Evolutionary conservation across 2,888 invertebrate species (phyloP), one percentile per base, ranked within the genome.

Genomic region (Spodoptera picta): DNA sequence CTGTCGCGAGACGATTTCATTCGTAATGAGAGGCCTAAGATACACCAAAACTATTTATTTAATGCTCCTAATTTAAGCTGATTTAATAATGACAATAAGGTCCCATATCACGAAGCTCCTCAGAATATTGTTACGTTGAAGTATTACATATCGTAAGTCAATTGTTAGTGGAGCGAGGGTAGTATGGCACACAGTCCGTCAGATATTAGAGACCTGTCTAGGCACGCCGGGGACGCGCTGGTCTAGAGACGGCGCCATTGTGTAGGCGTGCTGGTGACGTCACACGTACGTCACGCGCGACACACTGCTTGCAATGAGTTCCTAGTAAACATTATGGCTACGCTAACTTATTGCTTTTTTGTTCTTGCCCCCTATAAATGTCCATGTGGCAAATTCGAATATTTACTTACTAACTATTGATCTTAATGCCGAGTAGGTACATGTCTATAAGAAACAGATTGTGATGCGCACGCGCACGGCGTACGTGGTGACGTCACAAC

Each of bases 221-320:
- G 62, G 65, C 67, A 68, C 76, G 68, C 79, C 75, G 79, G 79
- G 77, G 58, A 54, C 60, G 77, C 79, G 73, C 63, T 47, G 73
- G 77, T 76, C 76, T 79, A 65, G 79, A 64, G 79, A 76, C 79
- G 64, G 44, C 64, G 77, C 52, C 61, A 31, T 60, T 67, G 59
- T 50, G 68, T 60, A 73, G 76, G 77, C 69, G 79, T 75, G 65
- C 72, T 47, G 44, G 62, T 79, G 78, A 73, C 69, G 73, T 70
- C 64, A 62, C 55, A 4, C 11, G 12, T 69, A 55, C 68, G 68
- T 42, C 66, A 24, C 47, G 56, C 52, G 58, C 31, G 36, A 47
- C 14, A 45, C n/a, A 44, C 48, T n/a, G 14, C n/a, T 31, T 12
- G 24, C n/a, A 45, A 10, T 48, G 42, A 14, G 12, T 49, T 19